A percentile compares a stretch with the other conserved stretches of the same genome.
phyloP scores from a whole-genome alignment of 2,888 invertebrate species.

The Trissoscelio sp. region DNA sequence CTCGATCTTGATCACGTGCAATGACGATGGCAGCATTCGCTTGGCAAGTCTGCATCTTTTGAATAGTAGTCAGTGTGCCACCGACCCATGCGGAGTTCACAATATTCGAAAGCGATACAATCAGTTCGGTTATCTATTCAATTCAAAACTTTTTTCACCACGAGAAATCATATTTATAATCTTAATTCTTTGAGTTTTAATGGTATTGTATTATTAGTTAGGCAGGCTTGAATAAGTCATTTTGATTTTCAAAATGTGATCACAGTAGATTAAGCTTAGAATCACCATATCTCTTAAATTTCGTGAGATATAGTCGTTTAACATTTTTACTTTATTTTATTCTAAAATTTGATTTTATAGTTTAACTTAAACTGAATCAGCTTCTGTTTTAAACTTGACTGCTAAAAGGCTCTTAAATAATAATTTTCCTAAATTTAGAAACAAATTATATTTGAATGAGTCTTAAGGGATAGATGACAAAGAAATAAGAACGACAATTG shows the following conservation, averaged over 20 bases:
- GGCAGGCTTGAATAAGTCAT: no score
- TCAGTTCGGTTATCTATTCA: slow-evolving; percentile 25
- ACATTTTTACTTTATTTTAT: no score
- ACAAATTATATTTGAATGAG: no score
- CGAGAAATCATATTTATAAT: slow-evolving; percentile 36
- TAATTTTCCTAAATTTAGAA: no score
- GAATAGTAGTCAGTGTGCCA: slow-evolving; percentile 47
- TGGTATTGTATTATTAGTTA: slow-evolving; percentile 32
- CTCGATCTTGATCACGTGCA: slow-evolving; percentile 63
- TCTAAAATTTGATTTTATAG: no score
- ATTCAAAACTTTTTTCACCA: slow-evolving; percentile 6
- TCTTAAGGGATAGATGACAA: slow-evolving; percentile 1
- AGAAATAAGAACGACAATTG: neutral
- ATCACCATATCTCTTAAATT: no score
- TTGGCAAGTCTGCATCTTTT: slow-evolving; percentile 55
- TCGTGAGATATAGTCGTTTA: no score
- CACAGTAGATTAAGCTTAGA: no score
- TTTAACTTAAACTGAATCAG: no score
- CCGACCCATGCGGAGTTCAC: slow-evolving; percentile 49
- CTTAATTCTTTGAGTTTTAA: neutral
- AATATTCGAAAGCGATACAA: slow-evolving; percentile 41
- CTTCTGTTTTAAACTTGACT: no score
- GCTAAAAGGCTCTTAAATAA: no score
- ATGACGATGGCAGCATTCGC: slow-evolving; percentile 42
- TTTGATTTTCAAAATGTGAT: no score